Conservation (phyloP, 2,113 vertebrate genomes). For the Cyanoramphus novaezelandiae region DNA sequence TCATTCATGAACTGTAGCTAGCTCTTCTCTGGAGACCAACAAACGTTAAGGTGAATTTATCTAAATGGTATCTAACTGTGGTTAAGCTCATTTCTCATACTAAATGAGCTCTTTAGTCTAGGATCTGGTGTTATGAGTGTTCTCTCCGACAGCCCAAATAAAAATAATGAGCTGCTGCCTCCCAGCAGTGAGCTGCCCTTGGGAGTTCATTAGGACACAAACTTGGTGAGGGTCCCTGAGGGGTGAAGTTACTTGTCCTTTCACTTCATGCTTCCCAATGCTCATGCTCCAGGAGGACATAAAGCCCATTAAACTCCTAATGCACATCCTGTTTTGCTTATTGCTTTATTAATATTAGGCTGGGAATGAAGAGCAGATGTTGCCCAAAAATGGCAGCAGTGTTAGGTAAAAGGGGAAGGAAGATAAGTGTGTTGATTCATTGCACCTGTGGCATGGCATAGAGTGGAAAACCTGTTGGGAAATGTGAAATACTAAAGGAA, state of each 20-base stretch:
- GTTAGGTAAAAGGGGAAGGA: neutral
- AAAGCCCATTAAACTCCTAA: constrained; percentile 13
- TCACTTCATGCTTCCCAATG: neutral
- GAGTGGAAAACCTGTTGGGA: neutral
- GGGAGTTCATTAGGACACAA: constrained; percentile 13
- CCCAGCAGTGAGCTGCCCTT: neutral
- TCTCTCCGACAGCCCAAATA: neutral
- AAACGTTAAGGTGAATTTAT: neutral
- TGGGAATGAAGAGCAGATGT: neutral
- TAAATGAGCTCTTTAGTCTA: neutral
- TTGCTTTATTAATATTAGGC: constrained; percentile 20
- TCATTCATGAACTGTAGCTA: neutral
- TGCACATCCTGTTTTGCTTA: constrained; percentile 25
- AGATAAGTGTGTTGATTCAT: neutral
- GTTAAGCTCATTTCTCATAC: neutral
- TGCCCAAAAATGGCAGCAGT: constrained; percentile 31
- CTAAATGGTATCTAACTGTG: neutral
- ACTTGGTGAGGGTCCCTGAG: neutral
- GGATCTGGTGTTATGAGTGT: neutral
- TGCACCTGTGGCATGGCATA: neutral
- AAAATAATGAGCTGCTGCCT: constrained; percentile 34
- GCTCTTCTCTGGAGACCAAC: neutral
- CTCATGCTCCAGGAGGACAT: neutral
- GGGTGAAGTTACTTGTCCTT: constrained; percentile 7
- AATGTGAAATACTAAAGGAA: neutral